These are phyloP conservation scores for Euphonia xanthogaster DNA, from an alignment of 2,797 vertebrate genomes.

Conservation along the genomic window DNA sequence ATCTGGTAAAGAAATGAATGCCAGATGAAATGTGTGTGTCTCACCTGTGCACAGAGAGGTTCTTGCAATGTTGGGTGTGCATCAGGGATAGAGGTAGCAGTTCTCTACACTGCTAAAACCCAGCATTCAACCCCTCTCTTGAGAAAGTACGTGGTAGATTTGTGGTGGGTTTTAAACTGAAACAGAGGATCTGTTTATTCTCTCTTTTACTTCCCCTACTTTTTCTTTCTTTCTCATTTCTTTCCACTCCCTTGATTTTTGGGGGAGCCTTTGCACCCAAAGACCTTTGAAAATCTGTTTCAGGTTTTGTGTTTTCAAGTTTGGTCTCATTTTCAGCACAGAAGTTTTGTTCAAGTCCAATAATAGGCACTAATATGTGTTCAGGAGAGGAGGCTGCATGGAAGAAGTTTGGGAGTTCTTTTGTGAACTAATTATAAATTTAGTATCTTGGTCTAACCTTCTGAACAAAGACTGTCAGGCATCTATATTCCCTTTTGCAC, in stretches of 20 bases:
- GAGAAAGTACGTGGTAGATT: neutral
- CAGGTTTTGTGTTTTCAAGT: neutral
- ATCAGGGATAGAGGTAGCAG: neutral
- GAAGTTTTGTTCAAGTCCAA: neutral
- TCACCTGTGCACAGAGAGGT: neutral
- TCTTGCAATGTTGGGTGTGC: neutral
- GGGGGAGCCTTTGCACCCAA: neutral
- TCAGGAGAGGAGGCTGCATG: neutral
- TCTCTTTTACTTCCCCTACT: neutral
- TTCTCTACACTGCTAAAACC: neutral
- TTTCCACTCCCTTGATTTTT: neutral
- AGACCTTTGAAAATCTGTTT: neutral
- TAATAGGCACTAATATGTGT: neutral
- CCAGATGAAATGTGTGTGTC: neutral
- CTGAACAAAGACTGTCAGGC: neutral
- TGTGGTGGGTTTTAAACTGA: neutral
- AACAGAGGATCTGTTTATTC: neutral
- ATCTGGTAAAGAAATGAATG: neutral
- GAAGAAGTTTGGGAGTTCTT: neutral
- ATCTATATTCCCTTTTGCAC: neutral
- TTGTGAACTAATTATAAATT: neutral
- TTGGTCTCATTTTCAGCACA: neutral
- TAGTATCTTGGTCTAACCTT: neutral
- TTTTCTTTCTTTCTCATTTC: neutral
- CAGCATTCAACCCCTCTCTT: neutral